Conservation (phyloP, 2,888 invertebrate species). For the Lasioglossum malachurum region DNA sequence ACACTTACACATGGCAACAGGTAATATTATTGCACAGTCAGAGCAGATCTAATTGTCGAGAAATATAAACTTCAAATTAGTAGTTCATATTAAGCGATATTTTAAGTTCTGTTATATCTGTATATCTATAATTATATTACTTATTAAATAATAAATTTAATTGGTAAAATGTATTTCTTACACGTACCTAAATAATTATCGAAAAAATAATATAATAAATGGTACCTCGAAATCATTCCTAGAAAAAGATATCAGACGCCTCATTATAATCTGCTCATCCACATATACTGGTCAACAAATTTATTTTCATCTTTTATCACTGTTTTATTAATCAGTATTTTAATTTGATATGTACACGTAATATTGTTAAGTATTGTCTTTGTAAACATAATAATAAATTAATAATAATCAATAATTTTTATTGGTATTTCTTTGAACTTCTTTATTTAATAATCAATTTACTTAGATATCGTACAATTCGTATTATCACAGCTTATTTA, state of each 20-base stretch:
- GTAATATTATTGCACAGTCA: slow-evolving; percentile 75
- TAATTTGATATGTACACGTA: slow-evolving; percentile 43
- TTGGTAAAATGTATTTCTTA: slow-evolving; percentile 82
- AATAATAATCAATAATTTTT: slow-evolving; percentile 41
- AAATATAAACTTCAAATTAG: slow-evolving; percentile 74
- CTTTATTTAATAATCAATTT: slow-evolving; percentile 65
- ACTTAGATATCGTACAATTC: slow-evolving; percentile 75
- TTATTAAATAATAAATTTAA: slow-evolving; percentile 82
- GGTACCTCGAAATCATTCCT: slow-evolving; percentile 73
- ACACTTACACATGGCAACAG: slow-evolving; percentile 76
- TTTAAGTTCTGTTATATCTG: slow-evolving; percentile 83
- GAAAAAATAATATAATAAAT: slow-evolving; percentile 77
- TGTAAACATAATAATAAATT: slow-evolving; percentile 52
- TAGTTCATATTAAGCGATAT: slow-evolving; percentile 79
- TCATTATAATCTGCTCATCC: slow-evolving; percentile 51
- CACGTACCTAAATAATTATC: slow-evolving; percentile 81
- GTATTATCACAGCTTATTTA: slow-evolving; percentile 82
- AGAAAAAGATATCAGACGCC: slow-evolving; percentile 40
- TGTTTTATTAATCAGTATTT: slow-evolving; percentile 55
- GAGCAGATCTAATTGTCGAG: slow-evolving; percentile 61
- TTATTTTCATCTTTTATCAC: slow-evolving; percentile 42
- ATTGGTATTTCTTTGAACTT: slow-evolving; percentile 37
- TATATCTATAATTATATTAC: slow-evolving; percentile 83
- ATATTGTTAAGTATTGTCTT: slow-evolving; percentile 50
- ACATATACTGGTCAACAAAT: slow-evolving; percentile 34